Conservation (phyloP, 2,113 vertebrate genomes). For the Misgurnus anguillicaudatus region DNA sequence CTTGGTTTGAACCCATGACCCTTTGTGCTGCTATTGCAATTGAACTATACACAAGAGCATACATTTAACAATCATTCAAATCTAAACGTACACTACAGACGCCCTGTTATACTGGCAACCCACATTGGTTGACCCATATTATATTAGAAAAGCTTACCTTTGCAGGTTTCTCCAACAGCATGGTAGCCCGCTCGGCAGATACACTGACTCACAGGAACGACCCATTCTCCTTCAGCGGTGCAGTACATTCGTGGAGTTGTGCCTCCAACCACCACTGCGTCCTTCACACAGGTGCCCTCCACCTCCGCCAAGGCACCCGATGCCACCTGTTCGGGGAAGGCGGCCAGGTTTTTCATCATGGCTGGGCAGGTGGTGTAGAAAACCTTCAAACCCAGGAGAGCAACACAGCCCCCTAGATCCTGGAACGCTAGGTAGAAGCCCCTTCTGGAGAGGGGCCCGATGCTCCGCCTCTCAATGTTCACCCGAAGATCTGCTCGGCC, state of each 20-base stretch:
- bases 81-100: too few relatives aligned
- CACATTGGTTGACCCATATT: background rate
- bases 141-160: constrained; percentile 75
- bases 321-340: constrained; percentile 87
- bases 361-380: constrained; percentile 92
- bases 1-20: too few relatives aligned
- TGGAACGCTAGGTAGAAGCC: constrained; percentile 98
- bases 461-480: constrained; percentile 82
- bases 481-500: constrained; percentile 76
- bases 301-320: constrained; percentile 79
- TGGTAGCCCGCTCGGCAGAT: constrained; percentile 85
- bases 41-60: too few relatives aligned
- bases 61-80: too few relatives aligned
- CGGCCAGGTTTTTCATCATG: constrained; percentile 79
- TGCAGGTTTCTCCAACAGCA: constrained; percentile 78
- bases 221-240: constrained; percentile 88
- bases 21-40: too few relatives aligned
- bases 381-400: constrained; percentile 84
- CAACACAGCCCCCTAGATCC: constrained; percentile 91
- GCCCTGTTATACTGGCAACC: background rate
- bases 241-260: constrained; percentile 87
- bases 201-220: constrained; percentile 92
- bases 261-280: constrained; percentile 69
- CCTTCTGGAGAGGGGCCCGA: constrained; percentile 79
- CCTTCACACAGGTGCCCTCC: constrained; percentile 82